A percentile compares a stretch with the other conserved stretches of the same genome.
Evolutionary conservation across 2,113 vertebrate species (phyloP).

Genomic region (Corythornis cristatus): DNA sequence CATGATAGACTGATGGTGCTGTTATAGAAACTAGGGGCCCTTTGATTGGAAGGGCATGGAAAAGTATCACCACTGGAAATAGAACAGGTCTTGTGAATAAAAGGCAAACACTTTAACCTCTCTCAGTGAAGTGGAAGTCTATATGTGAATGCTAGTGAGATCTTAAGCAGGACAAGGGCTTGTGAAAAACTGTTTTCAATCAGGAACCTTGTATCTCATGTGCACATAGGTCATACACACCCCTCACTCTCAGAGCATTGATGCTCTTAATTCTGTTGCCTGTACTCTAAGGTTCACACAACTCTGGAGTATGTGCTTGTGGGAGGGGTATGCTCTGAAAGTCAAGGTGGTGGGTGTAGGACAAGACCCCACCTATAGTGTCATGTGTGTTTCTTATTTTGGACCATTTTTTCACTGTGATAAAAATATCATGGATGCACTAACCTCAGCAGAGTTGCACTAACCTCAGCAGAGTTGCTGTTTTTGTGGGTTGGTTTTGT

Average conservation of each 20-base stretch:
- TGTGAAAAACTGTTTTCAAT: neutral
- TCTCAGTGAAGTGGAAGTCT: neutral
- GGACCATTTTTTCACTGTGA: neutral
- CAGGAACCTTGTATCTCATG: neutral
- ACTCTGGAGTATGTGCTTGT: fast-evolving
- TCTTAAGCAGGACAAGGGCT: neutral
- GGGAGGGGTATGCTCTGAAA: neutral
- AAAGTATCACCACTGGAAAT: slow-evolving; percentile 15
- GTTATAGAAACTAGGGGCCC: neutral
- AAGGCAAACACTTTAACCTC: slow-evolving; percentile 38
- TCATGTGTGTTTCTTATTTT: neutral
- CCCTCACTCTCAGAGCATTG: neutral
- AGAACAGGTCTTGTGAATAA: slow-evolving; percentile 51
- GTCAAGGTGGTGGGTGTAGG: neutral
- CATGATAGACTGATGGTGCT: slow-evolving; percentile 5
- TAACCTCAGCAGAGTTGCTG: neutral
- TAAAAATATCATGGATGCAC: neutral
- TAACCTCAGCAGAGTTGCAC: neutral
- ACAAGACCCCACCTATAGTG: neutral
- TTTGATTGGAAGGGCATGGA: neutral
- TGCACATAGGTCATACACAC: fast-evolving
- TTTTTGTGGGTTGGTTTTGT: too few species aligned
- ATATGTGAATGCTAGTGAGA: neutral
- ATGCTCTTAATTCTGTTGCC: neutral
- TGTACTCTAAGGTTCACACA: fast-evolving